Evolutionary conservation across 2,888 invertebrate species (phyloP).

Genomic region (Campoplex nolae): DNA sequence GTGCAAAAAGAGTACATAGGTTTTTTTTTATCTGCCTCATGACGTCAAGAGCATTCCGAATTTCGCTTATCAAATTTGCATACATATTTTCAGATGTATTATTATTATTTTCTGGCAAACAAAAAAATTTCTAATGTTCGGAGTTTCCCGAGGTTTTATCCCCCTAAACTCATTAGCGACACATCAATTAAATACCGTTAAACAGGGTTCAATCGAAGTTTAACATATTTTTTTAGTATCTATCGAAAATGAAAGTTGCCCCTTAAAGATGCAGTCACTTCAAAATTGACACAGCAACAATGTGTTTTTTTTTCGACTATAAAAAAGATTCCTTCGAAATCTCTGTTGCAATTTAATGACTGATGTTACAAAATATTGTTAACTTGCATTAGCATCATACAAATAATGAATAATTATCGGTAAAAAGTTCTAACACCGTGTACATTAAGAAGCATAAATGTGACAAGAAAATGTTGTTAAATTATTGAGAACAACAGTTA

Average conservation of each 20-base stretch:
- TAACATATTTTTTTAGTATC: slow-evolving; percentile 45
- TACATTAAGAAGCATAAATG: not conserved
- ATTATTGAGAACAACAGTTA: not conserved
- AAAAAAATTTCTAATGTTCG: too few species aligned
- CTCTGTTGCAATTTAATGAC: not conserved
- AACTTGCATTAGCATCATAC: not conserved
- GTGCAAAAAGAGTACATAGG: too few species aligned
- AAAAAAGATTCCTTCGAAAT: not conserved
- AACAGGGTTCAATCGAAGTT: slow-evolving; percentile 66
- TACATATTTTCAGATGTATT: too few species aligned
- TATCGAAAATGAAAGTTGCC: slow-evolving; percentile 28
- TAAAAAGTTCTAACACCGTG: not conserved
- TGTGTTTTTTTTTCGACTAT: not conserved
- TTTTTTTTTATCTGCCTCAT: too few species aligned
- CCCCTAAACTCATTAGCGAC: slow-evolving; percentile 24
- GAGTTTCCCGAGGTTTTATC: too few species aligned
- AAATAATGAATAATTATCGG: not conserved
- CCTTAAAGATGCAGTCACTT: not conserved
- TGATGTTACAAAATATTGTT: not conserved
- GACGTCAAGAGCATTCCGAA: too few species aligned
- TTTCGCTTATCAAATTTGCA: too few species aligned
- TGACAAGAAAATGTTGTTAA: not conserved
- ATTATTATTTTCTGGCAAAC: too few species aligned
- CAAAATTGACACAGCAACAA: not conserved
- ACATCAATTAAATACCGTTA: slow-evolving; percentile 53